Conservation (phyloP, 1,140 invertebrate genomes). For the Drosophila kohkoa region DNA sequence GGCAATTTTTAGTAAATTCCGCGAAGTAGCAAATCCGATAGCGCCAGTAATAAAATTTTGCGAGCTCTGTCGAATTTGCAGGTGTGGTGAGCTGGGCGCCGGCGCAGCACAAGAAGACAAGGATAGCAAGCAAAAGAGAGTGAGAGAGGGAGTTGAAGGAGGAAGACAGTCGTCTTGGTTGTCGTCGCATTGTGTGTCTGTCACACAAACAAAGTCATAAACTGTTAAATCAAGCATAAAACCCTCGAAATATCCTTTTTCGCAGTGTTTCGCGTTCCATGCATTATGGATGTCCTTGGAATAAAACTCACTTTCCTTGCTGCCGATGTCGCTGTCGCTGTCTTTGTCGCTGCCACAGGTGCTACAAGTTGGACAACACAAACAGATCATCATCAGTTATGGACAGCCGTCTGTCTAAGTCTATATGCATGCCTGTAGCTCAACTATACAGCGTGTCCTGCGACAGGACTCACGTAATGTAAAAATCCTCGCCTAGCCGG, state of each 20-base stretch:
- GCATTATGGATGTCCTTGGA: conserved; percentile 55
- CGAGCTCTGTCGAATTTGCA: conserved; percentile 46
- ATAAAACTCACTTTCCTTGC: not conserved
- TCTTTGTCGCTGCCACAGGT: conserved; percentile 63
- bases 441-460: conserved; percentile 10
- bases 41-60: conserved; percentile 80
- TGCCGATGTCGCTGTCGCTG: not conserved
- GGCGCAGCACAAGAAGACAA: conserved; percentile 12
- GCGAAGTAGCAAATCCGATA: conserved; percentile 72
- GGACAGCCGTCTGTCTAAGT: conserved; percentile 51
- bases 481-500: conserved; percentile 61
- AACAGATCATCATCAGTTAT: conserved; percentile 62
- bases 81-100: conserved; percentile 20
- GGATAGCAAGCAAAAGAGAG: not conserved
- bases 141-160: not conserved
- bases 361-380: conserved; percentile 71
- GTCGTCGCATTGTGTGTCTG: conserved; percentile 23
- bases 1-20: conserved; percentile 64
- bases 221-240: conserved; percentile 80
- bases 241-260: conserved; percentile 73
- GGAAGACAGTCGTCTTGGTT: not conserved
- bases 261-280: conserved; percentile 58
- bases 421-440: conserved; percentile 20
- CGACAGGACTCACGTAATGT: conserved; percentile 63
- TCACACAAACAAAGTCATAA: conserved; percentile 73